A percentile compares a stretch with the other conserved stretches of the same genome.
phyloP scores from a whole-genome alignment of 2,888 invertebrate species.

The Catocala nupta region DNA sequence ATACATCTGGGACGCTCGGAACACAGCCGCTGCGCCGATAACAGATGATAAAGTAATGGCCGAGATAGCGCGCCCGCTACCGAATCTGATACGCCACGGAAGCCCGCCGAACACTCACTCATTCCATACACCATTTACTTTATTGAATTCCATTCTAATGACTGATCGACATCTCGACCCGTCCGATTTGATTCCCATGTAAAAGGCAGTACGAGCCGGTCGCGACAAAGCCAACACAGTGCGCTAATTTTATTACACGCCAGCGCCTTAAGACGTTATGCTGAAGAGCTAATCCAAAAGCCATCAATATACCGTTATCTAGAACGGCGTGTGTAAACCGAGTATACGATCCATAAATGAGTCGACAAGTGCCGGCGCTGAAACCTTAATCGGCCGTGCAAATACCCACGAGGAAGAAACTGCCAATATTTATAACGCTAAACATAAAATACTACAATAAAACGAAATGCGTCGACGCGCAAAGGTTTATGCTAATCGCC shows the following conservation, averaged over 20 bases:
- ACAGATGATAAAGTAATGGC: constrained; percentile 83
- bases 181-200: constrained; percentile 35
- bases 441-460: constrained; percentile 76
- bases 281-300: constrained; percentile 72
- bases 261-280: constrained; percentile 57
- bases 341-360: constrained; percentile 81
- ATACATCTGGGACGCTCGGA: constrained; percentile 69
- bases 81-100: constrained; percentile 79
- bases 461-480: constrained; percentile 69
- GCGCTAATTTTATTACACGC: constrained; percentile 69
- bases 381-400: constrained; percentile 65
- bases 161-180: constrained; percentile 63
- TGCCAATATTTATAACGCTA: constrained; percentile 72
- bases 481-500: constrained; percentile 74
- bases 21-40: constrained; percentile 67
- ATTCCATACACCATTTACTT: constrained; percentile 67
- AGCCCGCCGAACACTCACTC: constrained; percentile 70
- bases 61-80: constrained; percentile 73
- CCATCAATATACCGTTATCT: constrained; percentile 79
- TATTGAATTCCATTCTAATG: constrained; percentile 80
- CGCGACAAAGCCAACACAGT: constrained; percentile 42
- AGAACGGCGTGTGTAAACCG: constrained; percentile 73
- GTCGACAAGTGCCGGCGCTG: constrained; percentile 67
- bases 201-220: constrained; percentile 32
- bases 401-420: constrained; percentile 70